Evolutionary conservation across 2,113 vertebrate species (phyloP).

Genomic region (Gambusia affinis): DNA sequence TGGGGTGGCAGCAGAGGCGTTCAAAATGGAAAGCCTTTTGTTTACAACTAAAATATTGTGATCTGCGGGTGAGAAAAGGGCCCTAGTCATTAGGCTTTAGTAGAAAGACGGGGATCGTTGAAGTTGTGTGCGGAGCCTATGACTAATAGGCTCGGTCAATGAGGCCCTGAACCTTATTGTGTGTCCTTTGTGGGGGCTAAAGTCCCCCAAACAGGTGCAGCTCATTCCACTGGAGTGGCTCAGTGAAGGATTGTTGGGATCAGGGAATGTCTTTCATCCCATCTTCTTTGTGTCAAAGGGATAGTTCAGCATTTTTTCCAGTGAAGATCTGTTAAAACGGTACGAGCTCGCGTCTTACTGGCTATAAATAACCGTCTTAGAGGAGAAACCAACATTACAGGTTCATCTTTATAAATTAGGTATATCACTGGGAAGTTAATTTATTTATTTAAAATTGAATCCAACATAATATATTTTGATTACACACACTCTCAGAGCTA

Average conservation of each 20-base stretch:
- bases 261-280: conserved; percentile 71
- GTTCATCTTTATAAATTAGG: not conserved
- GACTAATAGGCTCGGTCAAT: conserved; percentile 86
- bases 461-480: not conserved
- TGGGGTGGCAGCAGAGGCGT: conserved; percentile 49
- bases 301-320: not conserved
- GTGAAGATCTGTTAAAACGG: not conserved
- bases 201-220: conserved; percentile 80
- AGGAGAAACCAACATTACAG: not conserved
- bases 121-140: conserved; percentile 82
- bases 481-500: not conserved
- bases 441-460: not conserved
- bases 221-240: conserved; percentile 73
- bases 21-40: conserved; percentile 64
- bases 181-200: conserved; percentile 82
- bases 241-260: conserved; percentile 64
- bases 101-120: conserved; percentile 75
- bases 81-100: conserved; percentile 70
- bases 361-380: not conserved
- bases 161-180: conserved; percentile 82
- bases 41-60: conserved; percentile 78
- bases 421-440: not conserved
- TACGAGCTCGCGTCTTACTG: not conserved
- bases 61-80: conserved; percentile 75
- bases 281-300: conserved; percentile 23